These are phyloP conservation scores for Parnassius orleans DNA, from an alignment of 2,888 invertebrate species.

Conservation along the genomic window DNA sequence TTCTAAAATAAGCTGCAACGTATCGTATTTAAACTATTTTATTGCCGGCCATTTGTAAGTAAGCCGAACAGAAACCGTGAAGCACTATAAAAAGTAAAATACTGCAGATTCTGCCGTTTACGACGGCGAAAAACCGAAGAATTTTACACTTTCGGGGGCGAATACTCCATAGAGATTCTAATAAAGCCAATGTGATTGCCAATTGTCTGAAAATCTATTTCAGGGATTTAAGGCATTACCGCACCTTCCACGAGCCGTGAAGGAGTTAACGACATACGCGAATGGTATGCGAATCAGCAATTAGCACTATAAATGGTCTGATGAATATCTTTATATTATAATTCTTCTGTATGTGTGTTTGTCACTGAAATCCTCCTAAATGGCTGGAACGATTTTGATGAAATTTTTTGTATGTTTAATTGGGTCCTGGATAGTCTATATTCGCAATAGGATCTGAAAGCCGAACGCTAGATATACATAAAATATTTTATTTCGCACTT, in stretches of 20 bases:
- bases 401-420: background rate
- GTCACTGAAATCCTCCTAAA: too few species aligned
- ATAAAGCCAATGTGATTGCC: conserved; percentile 30
- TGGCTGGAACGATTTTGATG: too few species aligned
- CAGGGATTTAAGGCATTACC: conserved; percentile 31
- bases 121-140: conserved; percentile 3
- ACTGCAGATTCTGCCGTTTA: conserved; percentile 12
- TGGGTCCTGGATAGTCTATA: background rate
- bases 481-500: background rate
- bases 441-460: background rate
- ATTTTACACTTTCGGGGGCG: conserved; percentile 10
- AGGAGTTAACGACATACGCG: conserved; percentile 34
- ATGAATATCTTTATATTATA: too few species aligned
- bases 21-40: conserved; percentile 10
- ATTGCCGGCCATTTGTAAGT: conserved; percentile 19
- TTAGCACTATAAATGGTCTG: conserved; percentile 23
- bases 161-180: conserved; percentile 25
- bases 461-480: background rate
- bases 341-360: too few species aligned
- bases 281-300: conserved; percentile 29
- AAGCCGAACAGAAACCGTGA: conserved; percentile 1
- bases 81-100: conserved; percentile 11
- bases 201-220: conserved; percentile 32
- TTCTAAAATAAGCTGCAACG: too few species aligned
- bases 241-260: conserved; percentile 28